A percentile compares a stretch with the other conserved stretches of the same genome.
phyloP scores from a whole-genome alignment of 2,797 vertebrate species.

The Sebastes vulpes region DNA sequence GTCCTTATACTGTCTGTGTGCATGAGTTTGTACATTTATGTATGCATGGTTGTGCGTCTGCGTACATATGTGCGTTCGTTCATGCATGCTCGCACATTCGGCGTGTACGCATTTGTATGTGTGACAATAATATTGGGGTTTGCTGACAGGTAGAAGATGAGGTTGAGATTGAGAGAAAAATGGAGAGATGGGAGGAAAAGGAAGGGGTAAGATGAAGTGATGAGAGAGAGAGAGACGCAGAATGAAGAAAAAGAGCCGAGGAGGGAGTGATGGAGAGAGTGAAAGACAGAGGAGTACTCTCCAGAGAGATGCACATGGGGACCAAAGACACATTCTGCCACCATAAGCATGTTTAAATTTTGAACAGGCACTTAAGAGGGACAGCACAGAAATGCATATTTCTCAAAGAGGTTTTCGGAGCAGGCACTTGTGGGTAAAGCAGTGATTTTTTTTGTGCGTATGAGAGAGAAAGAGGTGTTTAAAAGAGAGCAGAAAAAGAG shows the following conservation, averaged over 20 bases:
- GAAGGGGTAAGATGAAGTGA: conserved; percentile 35
- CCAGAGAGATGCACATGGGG: conserved; percentile 61
- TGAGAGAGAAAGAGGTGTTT: conserved; percentile 64
- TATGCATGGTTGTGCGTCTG: conserved; percentile 36
- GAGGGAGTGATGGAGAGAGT: conserved; percentile 55
- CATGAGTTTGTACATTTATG: conserved; percentile 47
- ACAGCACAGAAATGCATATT: conserved; percentile 83
- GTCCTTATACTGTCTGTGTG: conserved; percentile 35
- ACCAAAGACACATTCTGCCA: conserved; percentile 75
- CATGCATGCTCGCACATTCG: conserved; percentile 26
- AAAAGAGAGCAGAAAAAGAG: conserved; percentile 41
- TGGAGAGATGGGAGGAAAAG: conserved; percentile 2
- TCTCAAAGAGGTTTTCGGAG: conserved; percentile 71
- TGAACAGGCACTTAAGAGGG: conserved; percentile 86
- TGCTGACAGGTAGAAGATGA: conserved; percentile 48
- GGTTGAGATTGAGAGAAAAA: conserved; percentile 9
- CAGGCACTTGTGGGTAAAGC: conserved; percentile 78
- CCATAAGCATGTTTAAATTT: conserved; percentile 86
- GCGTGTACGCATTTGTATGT: conserved; percentile 29
- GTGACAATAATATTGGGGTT: conserved; percentile 42
- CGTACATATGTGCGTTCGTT: conserved; percentile 25
- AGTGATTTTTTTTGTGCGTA: conserved; percentile 72
- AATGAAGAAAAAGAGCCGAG: conserved; percentile 38
- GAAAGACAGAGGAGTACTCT: conserved; percentile 68
- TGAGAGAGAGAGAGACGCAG: conserved; percentile 22